phyloP scores from a whole-genome alignment of 2,113 vertebrate species.

The Panthera tigris region DNA sequence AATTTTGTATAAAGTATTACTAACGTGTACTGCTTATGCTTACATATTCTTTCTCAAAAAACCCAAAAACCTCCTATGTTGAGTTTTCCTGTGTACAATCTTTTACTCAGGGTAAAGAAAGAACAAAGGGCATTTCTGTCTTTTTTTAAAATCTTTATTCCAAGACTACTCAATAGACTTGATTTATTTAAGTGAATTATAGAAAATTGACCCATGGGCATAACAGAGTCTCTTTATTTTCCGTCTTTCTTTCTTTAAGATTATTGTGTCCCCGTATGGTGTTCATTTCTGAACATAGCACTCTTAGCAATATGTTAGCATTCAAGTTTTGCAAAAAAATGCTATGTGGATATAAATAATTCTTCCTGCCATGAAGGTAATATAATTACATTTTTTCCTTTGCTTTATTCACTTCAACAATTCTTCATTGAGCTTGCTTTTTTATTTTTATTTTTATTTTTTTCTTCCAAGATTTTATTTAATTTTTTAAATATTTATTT shows the following conservation, averaged over 20 bases:
- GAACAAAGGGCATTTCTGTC: neutral
- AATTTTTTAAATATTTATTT: neutral
- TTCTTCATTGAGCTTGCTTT: too few relatives aligned
- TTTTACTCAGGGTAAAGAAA: neutral
- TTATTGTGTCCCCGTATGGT: neutral
- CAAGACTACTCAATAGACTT: neutral
- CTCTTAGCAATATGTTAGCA: neutral
- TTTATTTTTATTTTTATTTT: too few relatives aligned
- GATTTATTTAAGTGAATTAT: neutral
- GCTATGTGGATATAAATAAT: neutral
- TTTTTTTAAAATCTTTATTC: neutral
- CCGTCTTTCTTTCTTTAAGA: neutral
- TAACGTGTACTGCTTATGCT: neutral
- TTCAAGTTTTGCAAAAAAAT: conserved; percentile 36
- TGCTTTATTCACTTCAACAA: too few relatives aligned
- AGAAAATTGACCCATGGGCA: neutral
- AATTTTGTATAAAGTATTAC: neutral
- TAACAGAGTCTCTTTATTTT: neutral
- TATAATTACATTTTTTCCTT: neutral
- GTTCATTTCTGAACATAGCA: neutral
- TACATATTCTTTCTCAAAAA: neutral
- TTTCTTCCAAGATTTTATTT: too few relatives aligned
- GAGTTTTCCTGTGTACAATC: neutral
- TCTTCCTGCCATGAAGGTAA: neutral
- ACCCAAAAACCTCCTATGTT: neutral